Evolutionary conservation across 2,888 invertebrate genomes (phyloP).

Genomic region (Eristalis intricaria): DNA sequence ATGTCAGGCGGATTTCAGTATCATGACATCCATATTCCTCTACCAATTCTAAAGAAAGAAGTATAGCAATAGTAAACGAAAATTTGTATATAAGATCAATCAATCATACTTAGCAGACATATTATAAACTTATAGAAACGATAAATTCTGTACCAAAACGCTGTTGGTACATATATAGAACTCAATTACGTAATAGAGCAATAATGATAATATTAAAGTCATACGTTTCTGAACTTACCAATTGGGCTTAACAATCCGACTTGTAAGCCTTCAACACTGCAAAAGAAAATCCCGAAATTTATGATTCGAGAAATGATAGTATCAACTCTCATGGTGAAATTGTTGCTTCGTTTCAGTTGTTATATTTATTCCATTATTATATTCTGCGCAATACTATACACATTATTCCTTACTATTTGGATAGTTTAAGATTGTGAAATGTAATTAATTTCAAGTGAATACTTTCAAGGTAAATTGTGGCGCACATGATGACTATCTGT

Average conservation of each 20-base stretch:
- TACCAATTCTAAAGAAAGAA: slow-evolving; percentile 84
- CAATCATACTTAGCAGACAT: too few relatives aligned
- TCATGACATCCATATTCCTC: slow-evolving; percentile 85
- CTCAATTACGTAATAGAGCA: slow-evolving; percentile 49
- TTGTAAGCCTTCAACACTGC: slow-evolving; percentile 57
- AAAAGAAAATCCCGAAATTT: slow-evolving; percentile 46
- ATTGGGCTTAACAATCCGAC: slow-evolving; percentile 72
- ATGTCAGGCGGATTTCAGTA: slow-evolving; percentile 84
- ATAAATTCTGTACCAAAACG: slow-evolving; percentile 49
- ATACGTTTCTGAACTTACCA: slow-evolving; percentile 61
- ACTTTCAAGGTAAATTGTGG: slow-evolving; percentile 22
- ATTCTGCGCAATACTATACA: background rate
- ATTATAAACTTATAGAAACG: too few relatives aligned
- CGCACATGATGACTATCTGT: slow-evolving; percentile 37
- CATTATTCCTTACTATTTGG: background rate
- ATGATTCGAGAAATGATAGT: slow-evolving; percentile 33
- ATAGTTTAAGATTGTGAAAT: background rate
- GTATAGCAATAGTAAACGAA: background rate
- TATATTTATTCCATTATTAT: background rate
- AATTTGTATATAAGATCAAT: background rate
- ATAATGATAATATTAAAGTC: slow-evolving; percentile 4
- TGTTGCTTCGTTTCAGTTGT: slow-evolving; percentile 23
- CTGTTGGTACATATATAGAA: too few relatives aligned
- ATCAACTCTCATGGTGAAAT: slow-evolving; percentile 43
- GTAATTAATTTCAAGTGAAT: slow-evolving; percentile 3